These are phyloP conservation scores for Platynereis dumerilii DNA, from an alignment of 2,888 invertebrate genomes.

Conservation along the genomic window DNA sequence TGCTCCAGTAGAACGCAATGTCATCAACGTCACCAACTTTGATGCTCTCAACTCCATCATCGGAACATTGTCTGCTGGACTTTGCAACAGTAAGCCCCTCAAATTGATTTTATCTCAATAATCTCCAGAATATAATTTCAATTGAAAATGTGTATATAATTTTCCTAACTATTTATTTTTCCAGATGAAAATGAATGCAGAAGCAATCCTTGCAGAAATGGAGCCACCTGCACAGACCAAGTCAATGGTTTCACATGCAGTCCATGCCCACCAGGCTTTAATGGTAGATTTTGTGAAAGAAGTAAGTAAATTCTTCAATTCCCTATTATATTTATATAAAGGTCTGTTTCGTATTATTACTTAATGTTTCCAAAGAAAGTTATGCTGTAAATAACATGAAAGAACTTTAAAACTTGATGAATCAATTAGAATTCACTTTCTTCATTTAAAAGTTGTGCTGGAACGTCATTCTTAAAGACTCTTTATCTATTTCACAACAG, in stretches of 20 bases:
- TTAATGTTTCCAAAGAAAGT: no score
- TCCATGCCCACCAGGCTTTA: constrained; percentile 32
- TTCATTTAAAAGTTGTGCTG: no score
- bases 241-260: constrained; percentile 34
- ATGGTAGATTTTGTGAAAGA: constrained; percentile 34
- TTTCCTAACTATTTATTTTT: neutral
- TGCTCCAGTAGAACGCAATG: constrained; percentile 25
- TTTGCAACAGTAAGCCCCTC: constrained; percentile 31
- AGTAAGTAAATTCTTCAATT: constrained; percentile 25
- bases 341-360: no score
- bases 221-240: constrained; percentile 28
- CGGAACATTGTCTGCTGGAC: constrained; percentile 11
- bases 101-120: neutral
- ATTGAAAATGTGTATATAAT: constrained; percentile 1
- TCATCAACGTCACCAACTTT: constrained; percentile 23
- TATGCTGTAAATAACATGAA: no score
- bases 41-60: constrained; percentile 20
- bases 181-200: constrained; percentile 20
- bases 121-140: neutral
- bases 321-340: no score
- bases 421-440: no score
- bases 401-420: no score
- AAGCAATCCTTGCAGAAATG: constrained; percentile 33
- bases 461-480: no score
- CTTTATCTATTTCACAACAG: no score